phyloP scores from a whole-genome alignment of 2,113 vertebrate genomes.

The Brachionichthys hirsutus region DNA sequence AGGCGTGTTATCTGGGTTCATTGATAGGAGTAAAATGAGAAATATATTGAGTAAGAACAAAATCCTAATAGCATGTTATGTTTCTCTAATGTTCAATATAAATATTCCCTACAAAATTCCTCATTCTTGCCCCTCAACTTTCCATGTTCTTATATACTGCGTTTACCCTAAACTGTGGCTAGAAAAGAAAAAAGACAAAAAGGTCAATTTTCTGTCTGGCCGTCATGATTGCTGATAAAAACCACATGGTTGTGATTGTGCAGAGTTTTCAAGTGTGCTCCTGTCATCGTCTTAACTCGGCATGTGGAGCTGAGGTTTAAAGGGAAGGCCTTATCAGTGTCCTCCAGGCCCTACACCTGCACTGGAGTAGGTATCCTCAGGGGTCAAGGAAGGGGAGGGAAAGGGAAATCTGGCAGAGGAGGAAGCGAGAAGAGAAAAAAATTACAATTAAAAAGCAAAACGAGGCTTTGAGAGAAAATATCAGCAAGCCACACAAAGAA shows the following conservation, averaged over 20 bases:
- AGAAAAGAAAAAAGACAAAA: conserved; percentile 17
- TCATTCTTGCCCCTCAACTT: no score
- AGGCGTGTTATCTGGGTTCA: conserved; percentile 47
- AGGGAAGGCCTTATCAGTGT: conserved; percentile 73
- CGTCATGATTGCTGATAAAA: conserved; percentile 33
- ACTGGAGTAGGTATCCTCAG: conserved; percentile 40
- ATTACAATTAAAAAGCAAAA: conserved; percentile 18
- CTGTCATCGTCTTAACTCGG: conserved; percentile 50
- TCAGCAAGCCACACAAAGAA: neutral
- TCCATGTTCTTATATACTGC: neutral
- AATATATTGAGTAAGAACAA: conserved; percentile 23
- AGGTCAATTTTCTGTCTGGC: conserved; percentile 22
- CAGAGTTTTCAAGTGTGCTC: conserved; percentile 35
- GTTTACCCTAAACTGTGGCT: conserved; percentile 5
- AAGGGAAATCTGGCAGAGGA: conserved; percentile 19
- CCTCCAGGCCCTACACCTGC: conserved; percentile 71
- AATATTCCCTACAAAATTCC: no score
- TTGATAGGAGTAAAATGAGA: conserved; percentile 38
- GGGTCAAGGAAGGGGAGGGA: conserved; percentile 22
- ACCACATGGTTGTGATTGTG: conserved; percentile 24
- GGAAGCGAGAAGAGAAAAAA: conserved; percentile 10
- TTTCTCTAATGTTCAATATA: neutral
- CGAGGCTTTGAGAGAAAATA: conserved; percentile 8
- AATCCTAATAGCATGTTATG: conserved; percentile 17
- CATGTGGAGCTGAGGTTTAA: conserved; percentile 61